phyloP scores from a whole-genome alignment of 2,888 invertebrate species.

The Drosophila maculinotata region DNA sequence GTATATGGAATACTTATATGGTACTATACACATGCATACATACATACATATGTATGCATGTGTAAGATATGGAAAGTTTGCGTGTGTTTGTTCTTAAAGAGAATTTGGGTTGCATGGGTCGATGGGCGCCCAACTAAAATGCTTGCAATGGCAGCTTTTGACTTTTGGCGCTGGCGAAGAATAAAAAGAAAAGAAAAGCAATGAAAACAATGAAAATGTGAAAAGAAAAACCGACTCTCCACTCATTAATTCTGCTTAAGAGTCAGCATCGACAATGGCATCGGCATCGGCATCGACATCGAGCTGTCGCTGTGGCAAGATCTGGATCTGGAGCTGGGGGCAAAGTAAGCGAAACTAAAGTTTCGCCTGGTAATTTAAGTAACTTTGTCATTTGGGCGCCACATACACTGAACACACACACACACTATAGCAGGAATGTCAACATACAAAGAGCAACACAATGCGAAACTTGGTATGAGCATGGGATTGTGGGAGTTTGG shows the following conservation, averaged over 20 bases:
- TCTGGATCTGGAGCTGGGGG: neutral
- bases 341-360: conserved; percentile 62
- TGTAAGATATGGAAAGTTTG: conserved; percentile 47
- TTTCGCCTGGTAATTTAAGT: conserved; percentile 74
- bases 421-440: conserved; percentile 42
- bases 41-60: neutral
- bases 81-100: conserved; percentile 45
- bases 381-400: conserved; percentile 72
- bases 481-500: neutral
- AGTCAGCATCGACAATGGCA: conserved; percentile 27
- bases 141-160: conserved; percentile 55
- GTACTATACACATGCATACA: neutral
- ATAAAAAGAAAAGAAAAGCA: conserved; percentile 23
- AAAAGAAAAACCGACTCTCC: conserved; percentile 44
- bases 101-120: conserved; percentile 56
- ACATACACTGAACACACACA: conserved; percentile 31
- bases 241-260: conserved; percentile 65
- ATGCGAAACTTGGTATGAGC: conserved; percentile 37
- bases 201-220: conserved; percentile 32
- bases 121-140: conserved; percentile 37
- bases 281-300: conserved; percentile 20
- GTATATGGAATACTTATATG: conserved; percentile 4
- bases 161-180: conserved; percentile 42
- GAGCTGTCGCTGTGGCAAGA: conserved; percentile 5
- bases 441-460: conserved; percentile 62